Base-by-base conservation (phyloP, 2,113 vertebrate species). In the Sorex fumeus region DNA sequence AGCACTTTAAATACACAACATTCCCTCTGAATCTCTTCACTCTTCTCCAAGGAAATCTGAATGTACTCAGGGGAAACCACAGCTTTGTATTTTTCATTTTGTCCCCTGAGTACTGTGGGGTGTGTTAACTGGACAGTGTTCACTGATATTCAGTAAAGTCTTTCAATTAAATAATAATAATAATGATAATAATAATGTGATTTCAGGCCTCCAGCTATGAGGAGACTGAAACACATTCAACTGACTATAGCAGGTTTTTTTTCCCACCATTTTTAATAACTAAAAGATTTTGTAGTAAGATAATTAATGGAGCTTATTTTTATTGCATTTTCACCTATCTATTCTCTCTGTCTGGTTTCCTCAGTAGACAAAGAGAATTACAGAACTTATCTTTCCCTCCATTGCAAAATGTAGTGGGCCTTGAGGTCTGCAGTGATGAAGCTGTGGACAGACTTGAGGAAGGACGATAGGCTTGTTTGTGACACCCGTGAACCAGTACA, bases 131-230 rank as follows among this genome's bases (percentile, higher is more conserved):
- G 3, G 16, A 79, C 25, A 34, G 0, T 19, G 8, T 85, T 53
- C 16, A 74, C 64, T 1, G 5, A 1, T 66, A 2, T 43, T 7
- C 1, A 75, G 45, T 12, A 87, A 76, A 71, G 64, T 40, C 6
- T 36, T 66, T 8, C 15, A 43, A 23, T 78, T 62, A 10, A 43
- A 72, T 12, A 87, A 43, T 34, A n/a, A 67, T n/a, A n/a, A 67
- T 27, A 67, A 67, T 30, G 30, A 67, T 43, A 94, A 93, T 90
- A 53, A 66, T 87, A 53, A 77, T 69, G 5, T 18, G 10, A 23
- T 47, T 66, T 66, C 15, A 84, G 40, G 25, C 6, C 32, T 79
- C 4, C 70, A 67, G 25, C 11, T 6, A 32, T 28, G 40, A 5
- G 34, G 16, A 79, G 8, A 40, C 21, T 83, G 25, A 32, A 78